A percentile compares a stretch with the other conserved stretches of the same genome.
These are phyloP conservation scores for Clytia hemisphaerica DNA, from an alignment of 30 jellyfish, hydroid and myxozoan genomes.

Conservation along the genomic window DNA sequence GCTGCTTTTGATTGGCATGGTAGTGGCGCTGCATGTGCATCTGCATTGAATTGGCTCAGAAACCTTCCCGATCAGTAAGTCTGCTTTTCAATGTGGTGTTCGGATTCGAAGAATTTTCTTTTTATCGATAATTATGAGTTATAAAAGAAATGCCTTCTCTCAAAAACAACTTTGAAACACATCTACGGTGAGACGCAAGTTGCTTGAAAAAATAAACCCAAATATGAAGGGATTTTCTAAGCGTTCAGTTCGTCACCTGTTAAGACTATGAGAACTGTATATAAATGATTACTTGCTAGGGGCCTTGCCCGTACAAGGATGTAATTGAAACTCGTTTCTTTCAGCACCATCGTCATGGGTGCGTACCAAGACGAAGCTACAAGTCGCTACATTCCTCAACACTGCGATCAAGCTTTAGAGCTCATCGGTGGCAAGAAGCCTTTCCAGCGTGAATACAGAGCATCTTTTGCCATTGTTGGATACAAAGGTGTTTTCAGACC, in stretches of 20 bases:
- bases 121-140: background rate
- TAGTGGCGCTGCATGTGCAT: conserved; percentile 3
- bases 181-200: too few species aligned
- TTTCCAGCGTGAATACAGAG: conserved; percentile 67
- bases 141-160: background rate
- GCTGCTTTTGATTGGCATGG: conserved; percentile 30
- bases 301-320: background rate
- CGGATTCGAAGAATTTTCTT: background rate
- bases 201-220: too few species aligned
- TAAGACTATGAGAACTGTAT: too few species aligned
- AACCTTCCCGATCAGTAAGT: conserved; percentile 11
- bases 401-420: conserved; percentile 22
- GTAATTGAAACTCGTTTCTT: background rate
- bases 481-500: conserved; percentile 62
- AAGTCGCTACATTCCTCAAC: background rate
- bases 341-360: conserved; percentile 19
- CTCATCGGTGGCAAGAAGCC: conserved; percentile 46
- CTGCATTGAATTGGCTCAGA: conserved; percentile 6
- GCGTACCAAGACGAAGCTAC: conserved; percentile 42
- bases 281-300: too few species aligned
- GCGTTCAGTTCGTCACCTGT: too few species aligned
- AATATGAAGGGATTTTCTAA: too few species aligned
- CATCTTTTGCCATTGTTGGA: conserved; percentile 82
- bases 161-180: background rate
- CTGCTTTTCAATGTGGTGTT: background rate